These are phyloP conservation scores for Sparidentex hasta DNA, from an alignment of 2,797 vertebrate genomes.

Conservation along the genomic window DNA sequence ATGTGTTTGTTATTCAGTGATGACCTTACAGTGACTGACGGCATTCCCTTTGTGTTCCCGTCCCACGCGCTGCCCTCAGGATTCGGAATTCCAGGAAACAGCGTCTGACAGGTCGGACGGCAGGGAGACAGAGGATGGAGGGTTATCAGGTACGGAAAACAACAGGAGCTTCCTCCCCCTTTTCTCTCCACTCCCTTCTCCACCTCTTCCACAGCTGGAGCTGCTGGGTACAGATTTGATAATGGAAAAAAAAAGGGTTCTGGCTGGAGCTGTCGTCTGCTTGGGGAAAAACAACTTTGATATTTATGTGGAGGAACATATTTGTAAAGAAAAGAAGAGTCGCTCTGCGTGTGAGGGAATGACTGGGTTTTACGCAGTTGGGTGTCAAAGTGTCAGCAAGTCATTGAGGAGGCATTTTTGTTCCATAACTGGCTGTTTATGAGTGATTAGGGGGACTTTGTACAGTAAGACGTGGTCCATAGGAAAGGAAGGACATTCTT, in stretches of 20 bases:
- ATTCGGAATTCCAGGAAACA: slow-evolving; percentile 83
- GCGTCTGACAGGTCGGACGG: slow-evolving; percentile 76
- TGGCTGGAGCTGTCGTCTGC: slow-evolving; percentile 25
- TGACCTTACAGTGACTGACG: slow-evolving; percentile 74
- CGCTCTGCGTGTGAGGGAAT: slow-evolving; percentile 43
- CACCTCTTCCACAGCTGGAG: slow-evolving; percentile 24
- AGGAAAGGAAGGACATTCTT: slow-evolving; percentile 19
- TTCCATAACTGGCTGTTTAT: slow-evolving; percentile 29
- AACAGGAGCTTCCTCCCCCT: slow-evolving; percentile 67
- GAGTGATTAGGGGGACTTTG: slow-evolving; percentile 40
- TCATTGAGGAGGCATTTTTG: slow-evolving; percentile 49
- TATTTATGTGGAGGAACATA: slow-evolving; percentile 45
- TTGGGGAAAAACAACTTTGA: slow-evolving; percentile 57
- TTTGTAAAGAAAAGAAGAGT: slow-evolving; percentile 31
- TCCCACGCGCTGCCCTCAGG: slow-evolving; percentile 69
- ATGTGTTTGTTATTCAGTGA: slow-evolving; percentile 76
- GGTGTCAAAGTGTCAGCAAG: slow-evolving; percentile 25
- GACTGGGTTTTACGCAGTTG: slow-evolving; percentile 40
- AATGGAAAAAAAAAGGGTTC: slow-evolving; percentile 46
- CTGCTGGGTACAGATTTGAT: slow-evolving; percentile 40
- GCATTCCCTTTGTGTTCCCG: slow-evolving; percentile 66
- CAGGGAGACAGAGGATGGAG: slow-evolving; percentile 78
- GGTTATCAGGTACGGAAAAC: slow-evolving; percentile 85
- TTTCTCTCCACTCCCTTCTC: slow-evolving; percentile 35
- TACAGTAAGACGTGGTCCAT: slow-evolving; percentile 46